These are phyloP conservation scores for Aphelenchoides besseyi DNA, from an alignment of 1,140 invertebrate species.

Conservation along the genomic window DNA sequence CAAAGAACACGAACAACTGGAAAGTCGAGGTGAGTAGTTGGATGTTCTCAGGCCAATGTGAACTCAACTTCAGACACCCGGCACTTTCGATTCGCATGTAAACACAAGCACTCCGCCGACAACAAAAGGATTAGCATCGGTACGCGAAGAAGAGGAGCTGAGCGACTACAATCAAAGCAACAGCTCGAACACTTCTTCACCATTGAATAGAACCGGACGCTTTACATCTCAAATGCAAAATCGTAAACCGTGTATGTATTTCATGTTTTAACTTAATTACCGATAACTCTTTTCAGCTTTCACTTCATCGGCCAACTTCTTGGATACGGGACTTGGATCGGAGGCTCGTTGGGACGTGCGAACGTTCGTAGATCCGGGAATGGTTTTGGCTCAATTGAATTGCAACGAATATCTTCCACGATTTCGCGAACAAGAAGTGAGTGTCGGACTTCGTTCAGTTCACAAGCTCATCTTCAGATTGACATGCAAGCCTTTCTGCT, in stretches of 20 bases:
- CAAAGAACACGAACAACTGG: background rate
- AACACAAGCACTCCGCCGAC: background rate
- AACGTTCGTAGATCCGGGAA: slow-evolving; percentile 48
- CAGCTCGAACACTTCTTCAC: slow-evolving; percentile 30
- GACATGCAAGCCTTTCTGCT: slow-evolving; percentile 61
- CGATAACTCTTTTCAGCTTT: slow-evolving; percentile 36
- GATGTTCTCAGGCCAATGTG: too few relatives aligned
- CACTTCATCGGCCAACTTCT: slow-evolving; percentile 50
- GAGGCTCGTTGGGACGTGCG: slow-evolving; percentile 55
- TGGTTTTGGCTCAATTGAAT: slow-evolving; percentile 57
- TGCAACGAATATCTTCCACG: slow-evolving; percentile 55
- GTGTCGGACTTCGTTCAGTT: slow-evolving; percentile 3
- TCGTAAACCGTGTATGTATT: background rate
- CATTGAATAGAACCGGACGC: slow-evolving; percentile 12
- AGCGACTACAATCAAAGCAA: slow-evolving; percentile 40
- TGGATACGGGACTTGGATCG: slow-evolving; percentile 35
- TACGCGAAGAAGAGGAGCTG: slow-evolving; percentile 40
- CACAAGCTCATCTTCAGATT: slow-evolving; percentile 43
- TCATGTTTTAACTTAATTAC: slow-evolving; percentile 13
- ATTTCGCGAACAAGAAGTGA: slow-evolving; percentile 37
- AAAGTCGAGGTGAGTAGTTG: background rate
- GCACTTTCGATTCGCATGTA: background rate
- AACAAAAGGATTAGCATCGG: slow-evolving; percentile 37
- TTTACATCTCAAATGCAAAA: background rate
- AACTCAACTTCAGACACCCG: too few relatives aligned